phyloP scores from a whole-genome alignment of 1,140 invertebrate genomes.

The Temnothorax nylanderi region DNA sequence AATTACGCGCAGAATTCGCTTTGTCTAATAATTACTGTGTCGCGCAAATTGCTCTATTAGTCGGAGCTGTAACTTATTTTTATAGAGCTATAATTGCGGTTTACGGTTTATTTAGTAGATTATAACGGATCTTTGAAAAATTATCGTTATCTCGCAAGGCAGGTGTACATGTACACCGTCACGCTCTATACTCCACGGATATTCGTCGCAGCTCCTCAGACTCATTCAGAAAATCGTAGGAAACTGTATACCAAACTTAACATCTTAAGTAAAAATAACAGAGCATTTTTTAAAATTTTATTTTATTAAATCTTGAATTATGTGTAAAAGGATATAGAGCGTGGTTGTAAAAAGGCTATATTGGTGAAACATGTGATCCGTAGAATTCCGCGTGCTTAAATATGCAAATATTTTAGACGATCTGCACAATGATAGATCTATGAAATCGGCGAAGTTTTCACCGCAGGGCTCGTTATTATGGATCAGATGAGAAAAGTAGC shows the following conservation, averaged over 20 bases:
- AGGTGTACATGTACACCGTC: conserved; percentile 13
- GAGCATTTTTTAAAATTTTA: neutral
- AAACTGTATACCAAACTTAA: neutral
- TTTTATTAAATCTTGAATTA: neutral
- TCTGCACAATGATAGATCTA: conserved; percentile 58
- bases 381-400: neutral
- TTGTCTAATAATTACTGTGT: neutral
- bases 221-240: neutral
- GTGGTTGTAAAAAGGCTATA: neutral
- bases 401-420: conserved; percentile 8
- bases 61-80: neutral
- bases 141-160: conserved; percentile 23
- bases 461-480: conserved; percentile 67
- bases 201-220: neutral
- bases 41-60: conserved; percentile 16
- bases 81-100: conserved; percentile 15
- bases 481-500: conserved; percentile 67
- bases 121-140: conserved; percentile 51
- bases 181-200: neutral
- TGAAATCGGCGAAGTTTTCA: conserved; percentile 66
- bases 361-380: neutral
- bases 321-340: neutral
- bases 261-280: neutral
- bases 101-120: conserved; percentile 49
- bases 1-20: neutral